Evolutionary conservation across 2,888 invertebrate species (phyloP), one percentile per base, ranked within the genome.

Genomic region (Lumbricus terrestris): DNA sequence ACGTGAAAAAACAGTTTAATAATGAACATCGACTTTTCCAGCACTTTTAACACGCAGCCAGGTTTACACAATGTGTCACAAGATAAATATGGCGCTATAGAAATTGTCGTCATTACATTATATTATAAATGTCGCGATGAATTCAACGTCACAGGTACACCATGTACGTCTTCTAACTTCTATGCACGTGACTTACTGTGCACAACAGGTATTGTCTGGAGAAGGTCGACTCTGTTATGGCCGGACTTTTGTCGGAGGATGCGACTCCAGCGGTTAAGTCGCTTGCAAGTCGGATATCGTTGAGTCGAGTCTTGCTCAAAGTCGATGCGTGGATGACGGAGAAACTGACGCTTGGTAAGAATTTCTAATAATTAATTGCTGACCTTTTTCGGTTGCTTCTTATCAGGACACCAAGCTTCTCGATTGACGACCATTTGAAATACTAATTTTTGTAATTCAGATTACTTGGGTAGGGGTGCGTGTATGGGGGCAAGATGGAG

Each of bases 201-300:
- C 69, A 37, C 83, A 11, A 29, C 34, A 93, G 93, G 29, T 93
- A 93, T 89, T 93, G 93, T 88, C 89, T 89, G 15, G 89, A 91
- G 35, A 92, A 92, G 89, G 92, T 93, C 5, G 91, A 91, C 34
- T 91, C 92, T 15, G 91, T 93, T 88, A 91, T 94, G 82, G 91
- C 91, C 33, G 91, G 93, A 89, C 90, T 94, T 42, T 91, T 94
- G 37, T 93, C 94, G 3, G 93, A 94, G 90, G 94, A 93, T 88
- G 93, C 93, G 90, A 91, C 92, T 0, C 89, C 90, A 15, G 90
- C 91, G 88, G 93, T 94, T 18, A 91, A 93, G 35, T 88, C 90
- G 42, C 92, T 93, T 91, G 92, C 93, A 18, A 89, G 92, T n/a
- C 91, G 92, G 89, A 94, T 94, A 35, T 92, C 93, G 8, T 90